Percentiles rank a stretch among this genome's conserved stretches.
Conservation (phyloP, 1,140 invertebrate genomes). For the Drosophila arawakana region DNA sequence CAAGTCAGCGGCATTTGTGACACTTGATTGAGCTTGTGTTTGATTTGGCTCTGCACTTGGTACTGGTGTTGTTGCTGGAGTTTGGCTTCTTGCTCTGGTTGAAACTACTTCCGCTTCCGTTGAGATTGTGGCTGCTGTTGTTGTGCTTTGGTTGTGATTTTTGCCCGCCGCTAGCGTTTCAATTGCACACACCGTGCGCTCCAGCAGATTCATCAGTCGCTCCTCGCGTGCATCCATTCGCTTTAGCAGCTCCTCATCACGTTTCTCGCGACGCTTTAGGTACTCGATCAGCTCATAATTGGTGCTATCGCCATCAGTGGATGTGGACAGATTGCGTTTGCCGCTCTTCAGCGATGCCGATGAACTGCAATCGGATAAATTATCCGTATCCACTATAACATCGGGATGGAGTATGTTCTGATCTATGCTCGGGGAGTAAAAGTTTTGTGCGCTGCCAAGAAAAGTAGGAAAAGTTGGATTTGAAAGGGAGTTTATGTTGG, state of each 20-base stretch:
- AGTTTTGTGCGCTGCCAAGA: conserved; percentile 69
- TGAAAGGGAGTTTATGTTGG: not conserved
- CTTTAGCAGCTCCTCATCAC: conserved; percentile 77
- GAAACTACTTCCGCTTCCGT: not conserved
- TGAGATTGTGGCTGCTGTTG: conserved; percentile 2
- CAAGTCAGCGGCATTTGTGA: not conserved
- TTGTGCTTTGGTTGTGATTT: not conserved
- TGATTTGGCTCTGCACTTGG: not conserved
- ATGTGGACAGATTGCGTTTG: conserved; percentile 79
- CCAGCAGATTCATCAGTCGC: conserved; percentile 70
- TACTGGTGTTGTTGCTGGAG: not conserved
- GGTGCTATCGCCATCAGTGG: conserved; percentile 81
- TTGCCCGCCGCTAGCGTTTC: conserved; percentile 63
- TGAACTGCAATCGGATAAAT: conserved; percentile 80
- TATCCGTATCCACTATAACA: conserved; percentile 82
- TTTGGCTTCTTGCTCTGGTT: not conserved
- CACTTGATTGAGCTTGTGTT: not conserved
- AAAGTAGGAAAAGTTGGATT: not conserved
- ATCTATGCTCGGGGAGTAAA: conserved; percentile 75
- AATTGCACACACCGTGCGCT: conserved; percentile 79
- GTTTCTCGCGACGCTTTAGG: conserved; percentile 77
- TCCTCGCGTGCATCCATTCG: conserved; percentile 83
- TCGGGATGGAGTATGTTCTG: conserved; percentile 80
- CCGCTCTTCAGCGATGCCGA: conserved; percentile 66
- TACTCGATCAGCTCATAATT: conserved; percentile 83